Evolutionary conservation across 37 sponge, comb jelly and placozoan species (phyloP).

Genomic region (Tethya wilhelma): DNA sequence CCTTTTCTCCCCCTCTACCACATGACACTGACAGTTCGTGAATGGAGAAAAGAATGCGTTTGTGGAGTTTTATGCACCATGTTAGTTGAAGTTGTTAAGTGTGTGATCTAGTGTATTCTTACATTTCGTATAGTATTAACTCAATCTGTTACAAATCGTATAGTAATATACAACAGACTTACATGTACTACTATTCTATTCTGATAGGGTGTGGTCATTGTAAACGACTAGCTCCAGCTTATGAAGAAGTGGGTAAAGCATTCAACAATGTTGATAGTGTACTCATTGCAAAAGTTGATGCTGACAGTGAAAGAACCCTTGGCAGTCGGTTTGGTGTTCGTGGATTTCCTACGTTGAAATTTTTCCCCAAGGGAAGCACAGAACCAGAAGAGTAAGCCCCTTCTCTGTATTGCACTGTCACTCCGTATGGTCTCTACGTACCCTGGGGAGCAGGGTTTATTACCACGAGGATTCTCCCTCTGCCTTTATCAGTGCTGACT

Average conservation of each 20-base stretch:
- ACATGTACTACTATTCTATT: background rate
- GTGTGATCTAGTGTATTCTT: background rate
- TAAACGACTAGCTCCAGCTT: constrained; percentile 91
- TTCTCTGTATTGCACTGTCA: background rate
- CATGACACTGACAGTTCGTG: constrained; percentile 74
- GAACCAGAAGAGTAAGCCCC: constrained; percentile 84
- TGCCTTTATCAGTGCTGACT: too few relatives aligned
- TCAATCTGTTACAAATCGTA: background rate
- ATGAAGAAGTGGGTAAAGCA: constrained; percentile 89
- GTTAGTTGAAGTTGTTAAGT: constrained; percentile 56
- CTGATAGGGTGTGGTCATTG: constrained; percentile 97
- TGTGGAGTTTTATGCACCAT: constrained; percentile 98
- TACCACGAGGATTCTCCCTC: background rate
- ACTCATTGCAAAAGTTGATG: constrained; percentile 93
- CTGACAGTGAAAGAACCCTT: constrained; percentile 78
- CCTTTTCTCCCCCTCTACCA: background rate
- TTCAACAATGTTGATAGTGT: constrained; percentile 74
- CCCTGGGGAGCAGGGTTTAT: background rate
- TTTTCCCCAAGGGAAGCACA: constrained; percentile 93
- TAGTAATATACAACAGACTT: background rate
- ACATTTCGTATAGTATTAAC: background rate
- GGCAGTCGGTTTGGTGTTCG: constrained; percentile 83
- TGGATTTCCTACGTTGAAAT: constrained; percentile 96
- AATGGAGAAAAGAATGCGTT: constrained; percentile 88
- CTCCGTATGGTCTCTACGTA: background rate